Evolutionary conservation across 2,797 vertebrate genomes (phyloP).

Genomic region (Aldrovandia affinis): DNA sequence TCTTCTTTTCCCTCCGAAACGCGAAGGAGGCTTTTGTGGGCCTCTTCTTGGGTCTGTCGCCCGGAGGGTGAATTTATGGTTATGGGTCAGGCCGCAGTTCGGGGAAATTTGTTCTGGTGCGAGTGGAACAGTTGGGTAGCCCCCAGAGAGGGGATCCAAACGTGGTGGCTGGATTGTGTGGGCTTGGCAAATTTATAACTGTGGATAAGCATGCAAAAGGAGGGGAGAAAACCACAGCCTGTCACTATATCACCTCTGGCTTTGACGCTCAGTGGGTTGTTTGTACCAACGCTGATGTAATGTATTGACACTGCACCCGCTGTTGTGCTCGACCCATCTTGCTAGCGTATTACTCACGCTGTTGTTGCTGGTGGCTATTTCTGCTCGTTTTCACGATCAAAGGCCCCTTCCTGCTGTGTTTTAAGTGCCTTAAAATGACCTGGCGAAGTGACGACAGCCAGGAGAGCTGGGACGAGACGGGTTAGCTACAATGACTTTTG

Average conservation of each 20-base stretch:
- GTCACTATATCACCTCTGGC: slow-evolving; percentile 10
- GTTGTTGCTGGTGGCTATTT: slow-evolving; percentile 5
- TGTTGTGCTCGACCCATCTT: slow-evolving; percentile 19
- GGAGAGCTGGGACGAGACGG: slow-evolving; percentile 1
- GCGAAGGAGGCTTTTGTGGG: slow-evolving; percentile 33
- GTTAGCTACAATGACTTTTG: neutral
- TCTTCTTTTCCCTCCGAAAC: slow-evolving; percentile 43
- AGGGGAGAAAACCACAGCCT: neutral
- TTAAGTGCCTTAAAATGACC: neutral
- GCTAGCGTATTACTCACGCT: neutral
- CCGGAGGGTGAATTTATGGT: slow-evolving; percentile 60
- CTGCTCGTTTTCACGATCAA: neutral
- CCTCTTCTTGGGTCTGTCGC: slow-evolving; percentile 32
- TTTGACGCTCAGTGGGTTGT: neutral
- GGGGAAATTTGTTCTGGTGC: slow-evolving; percentile 58
- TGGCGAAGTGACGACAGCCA: neutral
- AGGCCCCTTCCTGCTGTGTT: slow-evolving; percentile 1
- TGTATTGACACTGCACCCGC: slow-evolving; percentile 12
- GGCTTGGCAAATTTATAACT: slow-evolving; percentile 30
- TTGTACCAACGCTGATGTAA: slow-evolving; percentile 18
- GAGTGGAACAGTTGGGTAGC: slow-evolving; percentile 11
- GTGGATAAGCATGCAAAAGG: slow-evolving; percentile 24
- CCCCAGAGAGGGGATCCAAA: slow-evolving; percentile 16
- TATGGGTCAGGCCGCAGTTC: slow-evolving; percentile 44
- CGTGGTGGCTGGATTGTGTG: slow-evolving; percentile 24